Base-by-base conservation (phyloP, 2,888 invertebrate genomes). In the Nomada lathburiana region DNA sequence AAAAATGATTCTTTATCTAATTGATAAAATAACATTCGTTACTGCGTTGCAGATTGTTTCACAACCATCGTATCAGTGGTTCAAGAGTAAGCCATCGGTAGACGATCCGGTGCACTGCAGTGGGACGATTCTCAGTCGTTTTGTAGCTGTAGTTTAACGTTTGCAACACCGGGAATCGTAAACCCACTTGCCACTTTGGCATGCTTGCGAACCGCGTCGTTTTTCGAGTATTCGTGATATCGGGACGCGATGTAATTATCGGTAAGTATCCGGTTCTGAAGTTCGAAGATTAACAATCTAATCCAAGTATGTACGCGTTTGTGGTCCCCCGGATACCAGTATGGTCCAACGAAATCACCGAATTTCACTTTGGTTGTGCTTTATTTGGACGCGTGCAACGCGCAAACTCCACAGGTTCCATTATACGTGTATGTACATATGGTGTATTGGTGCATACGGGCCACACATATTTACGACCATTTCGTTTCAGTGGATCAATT, bases 261-360 rank as follows among this genome's bases (percentile, higher is more conserved):
- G 74, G 52, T n/a, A 29, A 44, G 53, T 44, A 62, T 75, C 52
- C 73, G 70, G 44, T 67, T 53, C 67, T 82, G 72, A 76, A 60
- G 36, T 68, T 67, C 57, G 64, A 76, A 75, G 82, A 36, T 73
- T 82, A 83, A 81, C 81, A 72, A 73, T 88, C 77, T 86, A 86
- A 82, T 85, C 83, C 83, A 85, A 71, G 70, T 85, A 86, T 83
- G 53, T 2, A 53, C n/a, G 68, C 80, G 69, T 82, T 82, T 84
- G 73, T 91, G 90, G 90, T 91, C 91, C 91, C 89, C 90, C 88
- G 83, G 87, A 86, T 88, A 72, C 78, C 44, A 83, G 80, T 88
- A 88, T 88, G 82, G 80, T 89, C 86, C 85, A 67, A 87, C 78
- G 67, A 85, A 83, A 86, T 88, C 76, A 85, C 80, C 80, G 78